Base-by-base conservation (phyloP, 2,888 invertebrate species). In the Drosophila bunnanda region DNA sequence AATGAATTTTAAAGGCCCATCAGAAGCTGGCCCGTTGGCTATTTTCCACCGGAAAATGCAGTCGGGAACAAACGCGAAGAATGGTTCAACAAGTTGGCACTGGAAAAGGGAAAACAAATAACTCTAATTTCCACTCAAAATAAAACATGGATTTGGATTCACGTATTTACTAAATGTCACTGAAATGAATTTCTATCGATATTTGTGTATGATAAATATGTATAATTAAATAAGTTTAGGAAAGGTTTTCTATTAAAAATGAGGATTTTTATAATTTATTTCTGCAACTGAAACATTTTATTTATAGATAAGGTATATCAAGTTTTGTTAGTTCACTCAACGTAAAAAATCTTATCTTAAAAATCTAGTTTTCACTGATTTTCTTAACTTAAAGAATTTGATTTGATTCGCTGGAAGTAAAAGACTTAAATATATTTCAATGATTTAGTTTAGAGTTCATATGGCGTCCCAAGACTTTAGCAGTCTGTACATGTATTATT, bases 51-150 rank as follows among this genome's bases (percentile, higher is more conserved):
- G 44, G 39, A 39, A 67, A 67, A 20, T 34, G n/a, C 66, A 43
- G 56, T 39, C 22, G n/a, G 20, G 15, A 22, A 30, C 22, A 15
- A 30, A 32, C 22, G 25, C 15, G 30, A 46, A 32, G 17, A 17
- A 8, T n/a, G 28, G 34, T 41, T 48, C 58, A 67, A 67, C 71
- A 70, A 70, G 67, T 70, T 57, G 48, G 57, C 39, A 6, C 36
- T 25, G 57, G 38, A 25, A 25, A 32, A 22, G 20, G 25, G 28
- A 17, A 44, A 25, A n/a, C 20, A 66, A 46, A 46, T 44, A 30
- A 48, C 17, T 8, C 17, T 8, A 20, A 4, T 30, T 30, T 30
- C 7, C 30, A 30, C 17, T n/a, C 4, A 6, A n/a, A 28, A 28
- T 46, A 0, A 2, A 4, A 4, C 2, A 22, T 25, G 15, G 15